Conservation (phyloP, 2,888 invertebrate species). For the Iselma pallidipennis region DNA sequence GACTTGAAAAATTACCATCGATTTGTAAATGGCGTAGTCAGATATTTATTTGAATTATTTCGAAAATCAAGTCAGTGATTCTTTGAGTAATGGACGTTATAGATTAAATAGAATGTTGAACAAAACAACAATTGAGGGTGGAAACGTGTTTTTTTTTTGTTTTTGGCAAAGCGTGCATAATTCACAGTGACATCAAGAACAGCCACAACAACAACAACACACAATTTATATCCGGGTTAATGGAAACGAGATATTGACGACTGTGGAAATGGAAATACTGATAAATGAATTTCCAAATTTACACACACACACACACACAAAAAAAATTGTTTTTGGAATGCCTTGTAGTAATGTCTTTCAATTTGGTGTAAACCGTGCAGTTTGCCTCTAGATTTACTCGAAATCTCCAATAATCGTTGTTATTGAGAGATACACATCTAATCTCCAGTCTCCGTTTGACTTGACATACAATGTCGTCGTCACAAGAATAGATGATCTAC, state of each 20-base stretch:
- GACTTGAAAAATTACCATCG: neutral
- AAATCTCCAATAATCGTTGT: neutral
- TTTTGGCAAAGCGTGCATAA: too few relatives aligned
- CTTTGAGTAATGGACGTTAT: too few relatives aligned
- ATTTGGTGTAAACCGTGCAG: neutral
- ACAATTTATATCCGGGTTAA: too few relatives aligned
- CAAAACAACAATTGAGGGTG: too few relatives aligned
- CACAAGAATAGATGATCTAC: neutral
- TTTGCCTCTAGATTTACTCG: neutral
- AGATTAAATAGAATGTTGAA: too few relatives aligned
- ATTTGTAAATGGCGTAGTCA: neutral
- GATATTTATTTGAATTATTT: neutral
- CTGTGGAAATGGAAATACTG: neutral
- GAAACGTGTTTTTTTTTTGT: too few relatives aligned
- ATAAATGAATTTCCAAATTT: neutral
- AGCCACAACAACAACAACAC: too few relatives aligned
- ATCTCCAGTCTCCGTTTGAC: neutral
- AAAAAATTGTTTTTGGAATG: neutral
- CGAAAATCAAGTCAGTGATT: neutral
- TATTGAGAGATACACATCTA: constrained; percentile 2
- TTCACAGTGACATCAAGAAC: too few relatives aligned
- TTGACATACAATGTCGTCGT: too few relatives aligned
- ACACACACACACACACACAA: neutral
- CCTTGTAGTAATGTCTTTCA: too few relatives aligned
- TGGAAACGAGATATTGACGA: neutral